Percentiles rank a stretch among this genome's conserved stretches.
Conservation (phyloP, 2,888 invertebrate genomes). For the Lysandra coridon region DNA sequence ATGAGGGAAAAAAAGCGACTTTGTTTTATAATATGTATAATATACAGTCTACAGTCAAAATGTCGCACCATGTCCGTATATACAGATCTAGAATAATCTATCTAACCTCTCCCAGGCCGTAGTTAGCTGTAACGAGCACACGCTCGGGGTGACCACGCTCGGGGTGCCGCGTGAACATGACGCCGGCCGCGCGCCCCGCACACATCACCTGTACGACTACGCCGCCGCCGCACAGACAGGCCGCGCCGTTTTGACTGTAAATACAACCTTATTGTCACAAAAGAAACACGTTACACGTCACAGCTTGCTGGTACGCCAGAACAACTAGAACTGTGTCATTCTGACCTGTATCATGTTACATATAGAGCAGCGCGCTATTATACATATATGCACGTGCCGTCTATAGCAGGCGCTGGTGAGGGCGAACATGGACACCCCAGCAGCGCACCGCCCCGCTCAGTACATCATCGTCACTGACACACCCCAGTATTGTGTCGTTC, state of each 20-base stretch:
- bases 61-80: too few relatives aligned
- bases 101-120: constrained; percentile 89
- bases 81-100: neutral
- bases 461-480: constrained; percentile 76
- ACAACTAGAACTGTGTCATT: constrained; percentile 84
- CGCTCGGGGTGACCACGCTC: constrained; percentile 84
- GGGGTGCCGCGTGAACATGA: constrained; percentile 91
- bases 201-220: constrained; percentile 91
- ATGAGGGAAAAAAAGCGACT: too few relatives aligned
- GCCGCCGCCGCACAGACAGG: constrained; percentile 84
- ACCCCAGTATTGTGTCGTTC: constrained; percentile 88
- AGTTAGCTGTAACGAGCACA: constrained; percentile 88
- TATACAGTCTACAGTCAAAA: too few relatives aligned
- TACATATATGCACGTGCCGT: constrained; percentile 67
- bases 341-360: constrained; percentile 81
- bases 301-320: too few relatives aligned
- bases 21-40: too few relatives aligned
- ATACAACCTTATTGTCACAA: neutral
- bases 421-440: constrained; percentile 92
- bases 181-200: constrained; percentile 85
- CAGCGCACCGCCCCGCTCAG: constrained; percentile 83
- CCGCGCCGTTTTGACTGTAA: constrained; percentile 86
- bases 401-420: constrained; percentile 89
- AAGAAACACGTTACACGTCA: too few relatives aligned
- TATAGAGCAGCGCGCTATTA: too few relatives aligned